Evolutionary conservation across 2,888 invertebrate genomes (phyloP).

Genomic region (Lacanobia wlatinum): DNA sequence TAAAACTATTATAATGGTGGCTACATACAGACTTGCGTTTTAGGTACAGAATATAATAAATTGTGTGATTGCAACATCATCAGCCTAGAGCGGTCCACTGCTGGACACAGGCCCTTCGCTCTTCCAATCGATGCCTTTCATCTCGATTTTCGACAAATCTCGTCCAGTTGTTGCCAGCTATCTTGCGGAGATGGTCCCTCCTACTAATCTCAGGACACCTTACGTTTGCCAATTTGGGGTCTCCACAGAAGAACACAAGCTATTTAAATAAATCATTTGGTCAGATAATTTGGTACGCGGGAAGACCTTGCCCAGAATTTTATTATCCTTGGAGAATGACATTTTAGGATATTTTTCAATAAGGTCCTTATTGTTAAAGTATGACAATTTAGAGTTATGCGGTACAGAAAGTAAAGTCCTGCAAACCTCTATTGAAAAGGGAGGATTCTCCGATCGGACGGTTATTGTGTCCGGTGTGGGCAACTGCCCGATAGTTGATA

Average conservation of each 20-base stretch:
- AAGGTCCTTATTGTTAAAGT: background rate
- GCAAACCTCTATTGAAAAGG: too few relatives aligned
- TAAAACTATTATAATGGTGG: conserved; percentile 9
- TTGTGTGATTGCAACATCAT: background rate
- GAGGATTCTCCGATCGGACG: too few relatives aligned
- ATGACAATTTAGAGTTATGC: background rate
- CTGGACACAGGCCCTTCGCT: too few relatives aligned
- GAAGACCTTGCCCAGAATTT: too few relatives aligned
- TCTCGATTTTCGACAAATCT: background rate
- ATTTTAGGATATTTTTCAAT: too few relatives aligned
- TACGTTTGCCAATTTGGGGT: background rate
- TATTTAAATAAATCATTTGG: too few relatives aligned
- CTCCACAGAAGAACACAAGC: background rate
- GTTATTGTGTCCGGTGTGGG: too few relatives aligned
- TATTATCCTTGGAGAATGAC: too few relatives aligned
- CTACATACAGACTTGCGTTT: background rate
- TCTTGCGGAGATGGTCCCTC: background rate
- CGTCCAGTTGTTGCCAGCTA: background rate
- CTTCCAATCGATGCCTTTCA: background rate
- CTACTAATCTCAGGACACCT: background rate
- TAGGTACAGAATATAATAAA: background rate
- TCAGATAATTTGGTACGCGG: too few relatives aligned
- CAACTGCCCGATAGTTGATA: too few relatives aligned
- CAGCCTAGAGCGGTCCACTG: background rate
- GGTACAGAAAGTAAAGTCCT: too few relatives aligned